phyloP scores from a whole-genome alignment of 2,113 vertebrate species.

The Coturnix japonica region DNA sequence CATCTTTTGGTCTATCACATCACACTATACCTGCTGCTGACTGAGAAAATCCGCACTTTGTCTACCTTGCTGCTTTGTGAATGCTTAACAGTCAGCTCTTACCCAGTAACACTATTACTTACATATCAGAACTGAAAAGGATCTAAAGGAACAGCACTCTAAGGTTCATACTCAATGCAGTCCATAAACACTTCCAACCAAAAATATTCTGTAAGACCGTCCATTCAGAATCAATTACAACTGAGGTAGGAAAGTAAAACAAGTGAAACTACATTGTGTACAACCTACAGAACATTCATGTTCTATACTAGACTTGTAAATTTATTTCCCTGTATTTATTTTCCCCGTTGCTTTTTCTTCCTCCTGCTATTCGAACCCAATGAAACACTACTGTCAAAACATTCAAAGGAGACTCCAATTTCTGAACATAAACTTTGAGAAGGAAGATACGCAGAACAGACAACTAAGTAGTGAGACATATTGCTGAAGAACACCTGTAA shows the following conservation, averaged over 20 bases:
- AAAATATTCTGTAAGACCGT: neutral
- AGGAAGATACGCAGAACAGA: neutral
- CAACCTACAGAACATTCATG: neutral
- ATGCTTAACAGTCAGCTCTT: neutral
- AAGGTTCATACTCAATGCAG: neutral
- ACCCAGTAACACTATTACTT: neutral
- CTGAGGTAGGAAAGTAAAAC: neutral
- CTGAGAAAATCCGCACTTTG: neutral
- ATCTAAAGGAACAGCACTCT: neutral
- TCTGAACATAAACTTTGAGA: neutral
- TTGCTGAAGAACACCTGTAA: neutral
- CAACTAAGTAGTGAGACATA: neutral
- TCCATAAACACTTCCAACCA: neutral
- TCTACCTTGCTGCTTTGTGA: neutral
- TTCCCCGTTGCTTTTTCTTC: neutral
- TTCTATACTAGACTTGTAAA: neutral
- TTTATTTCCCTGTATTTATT: neutral
- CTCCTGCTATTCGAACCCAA: neutral
- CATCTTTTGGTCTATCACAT: neutral
- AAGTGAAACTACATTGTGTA: neutral
- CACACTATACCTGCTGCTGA: accelerated
- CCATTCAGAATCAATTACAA: neutral
- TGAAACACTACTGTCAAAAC: neutral
- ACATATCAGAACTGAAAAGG: neutral
- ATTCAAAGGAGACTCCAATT: neutral